phyloP scores from a whole-genome alignment of 2,113 vertebrate species.

The Dasyornis broadbenti region DNA sequence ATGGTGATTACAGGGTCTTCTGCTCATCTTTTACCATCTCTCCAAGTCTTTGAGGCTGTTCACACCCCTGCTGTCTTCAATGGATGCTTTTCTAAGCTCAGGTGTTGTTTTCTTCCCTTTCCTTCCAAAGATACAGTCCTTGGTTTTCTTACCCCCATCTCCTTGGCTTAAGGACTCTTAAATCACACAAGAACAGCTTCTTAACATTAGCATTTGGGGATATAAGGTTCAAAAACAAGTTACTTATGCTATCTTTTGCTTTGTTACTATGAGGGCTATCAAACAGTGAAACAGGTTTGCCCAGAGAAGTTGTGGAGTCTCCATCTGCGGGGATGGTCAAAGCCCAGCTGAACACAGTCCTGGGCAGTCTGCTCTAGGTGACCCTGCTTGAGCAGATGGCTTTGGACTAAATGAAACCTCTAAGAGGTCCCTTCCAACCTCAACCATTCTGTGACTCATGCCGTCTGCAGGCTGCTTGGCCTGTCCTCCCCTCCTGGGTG shows the following conservation, averaged over 20 bases:
- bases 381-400: not conserved
- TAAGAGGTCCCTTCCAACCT: slow-evolving; percentile 24
- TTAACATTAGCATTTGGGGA: not conserved
- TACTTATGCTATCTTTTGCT: not conserved
- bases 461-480: not conserved
- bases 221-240: not conserved
- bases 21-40: not conserved
- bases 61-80: not conserved
- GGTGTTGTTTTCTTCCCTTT: not conserved
- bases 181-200: slow-evolving; percentile 26
- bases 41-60: not conserved
- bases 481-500: not conserved
- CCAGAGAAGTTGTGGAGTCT: slow-evolving; percentile 17
- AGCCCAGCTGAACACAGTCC: not conserved
- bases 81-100: not conserved
- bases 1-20: not conserved
- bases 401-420: not conserved
- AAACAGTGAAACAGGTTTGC: not conserved
- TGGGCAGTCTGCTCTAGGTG: not conserved
- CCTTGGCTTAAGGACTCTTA: slow-evolving; percentile 21
- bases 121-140: not conserved
- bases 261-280: not conserved
- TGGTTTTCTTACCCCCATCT: not conserved
- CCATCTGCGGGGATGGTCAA: not conserved
- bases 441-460: not conserved